Percentiles rank a stretch among this genome's conserved stretches.
These are phyloP conservation scores for Anthopleura sola DNA, from an alignment of 64 coral and sea anemone genomes.

Conservation along the genomic window DNA sequence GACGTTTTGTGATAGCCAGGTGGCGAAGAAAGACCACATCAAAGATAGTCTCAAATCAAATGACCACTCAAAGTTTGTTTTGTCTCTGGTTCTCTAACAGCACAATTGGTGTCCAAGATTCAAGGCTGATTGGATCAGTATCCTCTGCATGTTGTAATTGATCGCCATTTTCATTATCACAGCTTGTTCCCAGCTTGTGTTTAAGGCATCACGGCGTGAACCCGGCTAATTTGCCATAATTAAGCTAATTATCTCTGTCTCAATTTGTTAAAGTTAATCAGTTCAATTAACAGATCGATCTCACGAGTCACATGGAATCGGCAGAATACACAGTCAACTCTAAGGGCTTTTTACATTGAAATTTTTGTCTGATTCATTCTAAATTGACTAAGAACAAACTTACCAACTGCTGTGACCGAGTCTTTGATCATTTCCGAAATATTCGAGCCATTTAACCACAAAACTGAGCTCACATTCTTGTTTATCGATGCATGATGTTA, in stretches of 20 bases:
- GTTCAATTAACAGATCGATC: constrained; percentile 27
- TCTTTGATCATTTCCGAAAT: background rate
- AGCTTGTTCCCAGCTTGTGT: background rate
- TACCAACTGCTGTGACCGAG: background rate
- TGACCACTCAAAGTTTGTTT: background rate
- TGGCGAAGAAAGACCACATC: background rate
- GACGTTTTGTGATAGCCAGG: background rate
- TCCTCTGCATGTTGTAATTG: background rate
- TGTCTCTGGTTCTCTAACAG: background rate
- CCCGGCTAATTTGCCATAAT: constrained; percentile 37
- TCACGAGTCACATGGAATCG: background rate
- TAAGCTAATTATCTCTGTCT: constrained; percentile 66
- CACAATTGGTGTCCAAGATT: background rate
- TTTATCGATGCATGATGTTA: background rate
- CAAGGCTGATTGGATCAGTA: background rate
- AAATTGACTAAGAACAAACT: background rate
- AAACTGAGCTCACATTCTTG: background rate
- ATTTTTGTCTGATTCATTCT: background rate
- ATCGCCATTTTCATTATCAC: background rate
- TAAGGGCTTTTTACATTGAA: background rate
- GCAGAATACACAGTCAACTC: background rate
- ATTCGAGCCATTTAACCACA: background rate
- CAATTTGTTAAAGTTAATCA: constrained; percentile 58
- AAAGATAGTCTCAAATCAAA: background rate
- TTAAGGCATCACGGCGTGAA: constrained; percentile 44